Conservation (phyloP, 2,797 vertebrate species). For the Mergus octosetaceus region DNA sequence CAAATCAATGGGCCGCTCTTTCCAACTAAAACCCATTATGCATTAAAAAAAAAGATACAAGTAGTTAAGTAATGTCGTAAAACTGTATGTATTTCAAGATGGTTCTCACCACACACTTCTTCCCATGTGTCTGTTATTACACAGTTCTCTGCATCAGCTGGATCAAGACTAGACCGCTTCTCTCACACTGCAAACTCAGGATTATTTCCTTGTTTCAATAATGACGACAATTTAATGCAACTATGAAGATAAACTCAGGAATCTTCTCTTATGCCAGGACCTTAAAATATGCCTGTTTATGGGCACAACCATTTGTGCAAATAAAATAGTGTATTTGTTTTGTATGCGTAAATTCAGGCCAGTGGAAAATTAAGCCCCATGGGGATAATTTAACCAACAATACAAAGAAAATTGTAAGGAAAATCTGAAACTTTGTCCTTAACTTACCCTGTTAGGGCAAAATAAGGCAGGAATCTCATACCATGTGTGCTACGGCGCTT, state of each 20-base stretch:
- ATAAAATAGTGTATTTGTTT: slow-evolving; percentile 4
- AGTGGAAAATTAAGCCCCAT: slow-evolving; percentile 50
- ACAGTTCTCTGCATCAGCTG: neutral
- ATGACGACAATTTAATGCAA: neutral
- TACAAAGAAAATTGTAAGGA: slow-evolving; percentile 32
- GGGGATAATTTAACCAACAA: slow-evolving; percentile 49
- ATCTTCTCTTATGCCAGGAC: neutral
- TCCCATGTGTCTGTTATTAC: neutral
- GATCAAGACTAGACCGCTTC: neutral
- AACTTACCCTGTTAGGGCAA: slow-evolving; percentile 45
- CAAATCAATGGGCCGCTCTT: neutral
- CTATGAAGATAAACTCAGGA: neutral
- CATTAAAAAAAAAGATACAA: neutral
- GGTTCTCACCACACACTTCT: neutral
- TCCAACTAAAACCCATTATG: neutral
- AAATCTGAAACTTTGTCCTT: slow-evolving; percentile 61
- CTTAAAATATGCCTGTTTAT: slow-evolving; percentile 1
- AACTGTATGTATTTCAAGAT: neutral
- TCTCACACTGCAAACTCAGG: neutral
- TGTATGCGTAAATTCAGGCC: neutral
- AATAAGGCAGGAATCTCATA: slow-evolving; percentile 1
- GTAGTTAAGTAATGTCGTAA: neutral
- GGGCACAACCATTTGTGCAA: neutral
- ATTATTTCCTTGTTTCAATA: neutral
- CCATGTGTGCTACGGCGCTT: neutral